Evolutionary conservation across 37 sponge, comb jelly and placozoan genomes (phyloP).

Genomic region (Chondrilla cf. caribensis): DNA sequence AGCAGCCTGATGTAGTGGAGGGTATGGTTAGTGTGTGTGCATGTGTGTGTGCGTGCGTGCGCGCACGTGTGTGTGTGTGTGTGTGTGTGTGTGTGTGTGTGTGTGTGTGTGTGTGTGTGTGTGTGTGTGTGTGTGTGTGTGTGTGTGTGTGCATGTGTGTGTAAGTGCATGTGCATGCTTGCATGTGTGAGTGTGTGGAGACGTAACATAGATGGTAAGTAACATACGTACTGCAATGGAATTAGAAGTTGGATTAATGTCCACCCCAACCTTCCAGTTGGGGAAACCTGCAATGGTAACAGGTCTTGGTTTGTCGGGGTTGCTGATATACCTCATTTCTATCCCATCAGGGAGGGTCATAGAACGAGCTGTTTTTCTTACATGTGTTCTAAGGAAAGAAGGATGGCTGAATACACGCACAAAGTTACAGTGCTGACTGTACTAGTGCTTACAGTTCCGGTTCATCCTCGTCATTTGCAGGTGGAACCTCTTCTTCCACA

Average conservation of each 20-base stretch:
- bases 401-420: too few species aligned
- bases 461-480: too few species aligned
- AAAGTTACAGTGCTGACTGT: too few species aligned
- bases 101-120: too few species aligned
- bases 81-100: too few species aligned
- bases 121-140: too few species aligned
- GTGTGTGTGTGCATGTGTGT: neutral
- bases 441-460: too few species aligned
- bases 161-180: neutral
- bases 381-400: too few species aligned
- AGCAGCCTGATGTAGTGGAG: constrained; percentile 37
- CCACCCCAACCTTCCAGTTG: neutral
- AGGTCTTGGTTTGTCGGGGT: neutral
- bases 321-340: neutral
- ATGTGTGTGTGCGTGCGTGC: constrained; percentile 4
- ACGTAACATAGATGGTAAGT: too few species aligned
- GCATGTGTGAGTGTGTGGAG: neutral
- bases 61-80: neutral
- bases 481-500: too few species aligned
- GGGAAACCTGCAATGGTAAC: neutral
- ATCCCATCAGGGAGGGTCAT: neutral
- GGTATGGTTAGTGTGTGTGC: neutral
- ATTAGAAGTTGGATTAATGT: constrained; percentile 32
- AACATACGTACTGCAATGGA: constrained; percentile 61
- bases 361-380: neutral